Percentiles rank a stretch among this genome's conserved stretches.
phyloP scores from a whole-genome alignment of 1,140 invertebrate species.

The Drosophila tsacasi region DNA sequence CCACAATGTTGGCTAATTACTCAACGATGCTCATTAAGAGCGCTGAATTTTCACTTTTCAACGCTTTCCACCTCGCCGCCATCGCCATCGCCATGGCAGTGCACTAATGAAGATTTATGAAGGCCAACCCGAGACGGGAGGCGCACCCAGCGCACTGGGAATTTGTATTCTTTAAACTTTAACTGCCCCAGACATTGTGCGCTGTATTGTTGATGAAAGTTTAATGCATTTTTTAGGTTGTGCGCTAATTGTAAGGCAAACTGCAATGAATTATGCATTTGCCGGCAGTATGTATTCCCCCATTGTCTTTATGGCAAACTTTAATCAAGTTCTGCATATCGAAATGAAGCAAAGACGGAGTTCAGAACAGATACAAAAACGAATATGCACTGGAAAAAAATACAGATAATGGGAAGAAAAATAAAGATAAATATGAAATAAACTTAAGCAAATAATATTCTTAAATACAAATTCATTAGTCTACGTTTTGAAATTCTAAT shows the following conservation, averaged over 20 bases:
- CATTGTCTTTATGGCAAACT: slow-evolving; percentile 73
- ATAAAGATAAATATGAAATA: no score
- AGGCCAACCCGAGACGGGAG: slow-evolving; percentile 50
- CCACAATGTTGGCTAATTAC: slow-evolving; percentile 82
- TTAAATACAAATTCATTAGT: no score
- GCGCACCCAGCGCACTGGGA: slow-evolving; percentile 21
- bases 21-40: slow-evolving; percentile 80
- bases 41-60: slow-evolving; percentile 82
- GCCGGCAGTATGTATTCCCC: slow-evolving; percentile 42
- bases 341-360: slow-evolving; percentile 47
- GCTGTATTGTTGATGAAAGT: slow-evolving; percentile 63
- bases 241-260: slow-evolving; percentile 74
- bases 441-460: no score
- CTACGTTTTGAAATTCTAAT: no score
- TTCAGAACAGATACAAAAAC: slow-evolving; percentile 34
- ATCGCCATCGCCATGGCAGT: slow-evolving; percentile 16
- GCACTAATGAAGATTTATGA: slow-evolving; percentile 79
- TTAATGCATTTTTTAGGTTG: slow-evolving; percentile 78
- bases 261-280: slow-evolving; percentile 80
- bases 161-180: slow-evolving; percentile 60
- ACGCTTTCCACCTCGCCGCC: slow-evolving; percentile 65
- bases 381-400: slow-evolving; percentile 1
- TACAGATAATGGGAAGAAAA: fast-evolving
- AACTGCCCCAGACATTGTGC: slow-evolving; percentile 56
- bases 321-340: slow-evolving; percentile 81